phyloP scores from a whole-genome alignment of 2,113 vertebrate species.

The Siniperca chuatsi region DNA sequence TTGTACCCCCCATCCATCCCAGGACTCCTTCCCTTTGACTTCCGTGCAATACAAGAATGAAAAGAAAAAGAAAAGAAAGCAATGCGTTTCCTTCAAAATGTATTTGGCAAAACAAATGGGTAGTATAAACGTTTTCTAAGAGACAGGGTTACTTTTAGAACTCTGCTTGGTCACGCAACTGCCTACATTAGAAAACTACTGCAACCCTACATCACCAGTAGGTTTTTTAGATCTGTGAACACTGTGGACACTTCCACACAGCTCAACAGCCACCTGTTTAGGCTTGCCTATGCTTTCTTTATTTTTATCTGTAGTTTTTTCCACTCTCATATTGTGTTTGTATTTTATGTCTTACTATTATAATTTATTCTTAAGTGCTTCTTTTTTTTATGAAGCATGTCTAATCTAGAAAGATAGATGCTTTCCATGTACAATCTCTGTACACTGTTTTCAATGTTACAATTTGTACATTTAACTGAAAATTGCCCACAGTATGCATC shows the following conservation, averaged over 20 bases:
- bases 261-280: not conserved
- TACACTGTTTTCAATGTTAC: not conserved
- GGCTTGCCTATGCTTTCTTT: not conserved
- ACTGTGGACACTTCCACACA: not conserved
- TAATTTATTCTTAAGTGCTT: not conserved
- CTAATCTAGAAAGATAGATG: not conserved
- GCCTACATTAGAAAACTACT: not conserved
- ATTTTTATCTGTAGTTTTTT: not conserved
- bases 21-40: not conserved
- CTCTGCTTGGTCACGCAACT: not conserved
- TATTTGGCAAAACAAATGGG: not conserved
- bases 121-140: not conserved
- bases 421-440: not conserved
- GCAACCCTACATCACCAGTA: not conserved
- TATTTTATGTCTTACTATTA: not conserved
- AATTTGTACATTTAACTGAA: not conserved
- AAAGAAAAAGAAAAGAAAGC: no score
- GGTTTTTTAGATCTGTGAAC: not conserved
- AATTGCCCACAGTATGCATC: not conserved
- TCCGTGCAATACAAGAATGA: not conserved
- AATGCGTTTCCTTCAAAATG: no score
- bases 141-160: not conserved
- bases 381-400: not conserved
- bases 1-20: no score
- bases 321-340: not conserved